Conservation (phyloP, 1,140 invertebrate species). For the Neodiprion virginianus region DNA sequence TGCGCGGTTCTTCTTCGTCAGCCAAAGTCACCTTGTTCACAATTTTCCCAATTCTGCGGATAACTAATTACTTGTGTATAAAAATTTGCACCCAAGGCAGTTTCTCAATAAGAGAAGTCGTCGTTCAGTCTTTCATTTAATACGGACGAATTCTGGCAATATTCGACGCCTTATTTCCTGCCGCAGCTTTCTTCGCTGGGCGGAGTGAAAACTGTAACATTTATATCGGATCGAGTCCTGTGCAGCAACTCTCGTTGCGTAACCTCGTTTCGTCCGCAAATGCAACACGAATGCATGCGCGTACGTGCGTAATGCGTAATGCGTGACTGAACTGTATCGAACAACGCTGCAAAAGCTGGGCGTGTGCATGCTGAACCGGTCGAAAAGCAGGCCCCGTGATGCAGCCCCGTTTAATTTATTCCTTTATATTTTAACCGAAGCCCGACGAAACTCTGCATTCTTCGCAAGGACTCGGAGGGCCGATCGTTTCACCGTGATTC, state of each 20-base stretch:
- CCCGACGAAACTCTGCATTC: not conserved
- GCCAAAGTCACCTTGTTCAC: no score
- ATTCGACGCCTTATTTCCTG: not conserved
- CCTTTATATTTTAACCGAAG: not conserved
- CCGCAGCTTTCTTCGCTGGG: constrained; percentile 1
- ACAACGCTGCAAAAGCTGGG: no score
- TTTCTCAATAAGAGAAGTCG: no score
- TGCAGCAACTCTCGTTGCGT: not conserved
- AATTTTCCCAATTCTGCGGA: no score
- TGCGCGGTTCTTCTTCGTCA: no score
- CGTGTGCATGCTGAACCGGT: not conserved
- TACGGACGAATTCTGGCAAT: no score
- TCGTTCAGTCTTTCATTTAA: no score
- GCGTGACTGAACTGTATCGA: no score
- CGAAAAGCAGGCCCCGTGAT: not conserved
- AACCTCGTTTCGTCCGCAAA: not conserved
- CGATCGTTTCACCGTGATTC: no score
- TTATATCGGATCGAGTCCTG: not conserved
- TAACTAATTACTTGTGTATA: no score
- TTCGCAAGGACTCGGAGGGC: not conserved
- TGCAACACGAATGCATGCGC: not conserved
- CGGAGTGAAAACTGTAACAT: not conserved
- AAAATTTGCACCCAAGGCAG: no score
- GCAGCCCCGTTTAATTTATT: not conserved
- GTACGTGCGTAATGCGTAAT: no score